Conservation (phyloP, 2,797 vertebrate genomes). For the Ctenopoma multispine region DNA sequence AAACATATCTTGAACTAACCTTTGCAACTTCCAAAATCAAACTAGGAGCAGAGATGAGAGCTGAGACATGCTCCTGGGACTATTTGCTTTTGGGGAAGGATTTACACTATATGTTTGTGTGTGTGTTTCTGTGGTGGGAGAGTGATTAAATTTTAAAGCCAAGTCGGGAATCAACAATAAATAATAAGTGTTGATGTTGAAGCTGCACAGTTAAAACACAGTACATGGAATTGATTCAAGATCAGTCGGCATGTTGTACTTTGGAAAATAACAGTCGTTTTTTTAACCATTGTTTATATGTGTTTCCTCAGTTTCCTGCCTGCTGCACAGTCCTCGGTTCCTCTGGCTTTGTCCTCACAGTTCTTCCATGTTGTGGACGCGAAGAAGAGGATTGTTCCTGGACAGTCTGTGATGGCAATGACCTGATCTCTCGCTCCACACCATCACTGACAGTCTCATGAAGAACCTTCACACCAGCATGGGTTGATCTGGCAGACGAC, state of each 20-base stretch:
- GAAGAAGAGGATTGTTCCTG: conserved; percentile 63
- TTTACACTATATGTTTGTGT: conserved; percentile 50
- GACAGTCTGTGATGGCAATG: conserved; percentile 65
- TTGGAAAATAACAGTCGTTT: conserved; percentile 59
- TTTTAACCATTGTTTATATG: conserved; percentile 50
- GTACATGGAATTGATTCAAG: conserved; percentile 62
- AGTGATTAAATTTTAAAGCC: conserved; percentile 63
- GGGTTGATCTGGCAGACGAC: conserved; percentile 21
- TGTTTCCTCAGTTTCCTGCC: conserved; percentile 36
- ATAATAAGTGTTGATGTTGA: conserved; percentile 50
- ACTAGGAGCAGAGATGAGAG: conserved; percentile 33
- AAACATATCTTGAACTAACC: conserved; percentile 77
- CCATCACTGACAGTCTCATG: background rate
- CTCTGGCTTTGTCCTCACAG: conserved; percentile 33
- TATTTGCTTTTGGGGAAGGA: conserved; percentile 61
- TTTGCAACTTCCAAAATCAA: conserved; percentile 69
- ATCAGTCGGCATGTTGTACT: conserved; percentile 57
- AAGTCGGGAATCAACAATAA: conserved; percentile 57
- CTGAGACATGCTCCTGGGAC: conserved; percentile 45
- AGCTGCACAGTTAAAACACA: conserved; percentile 53
- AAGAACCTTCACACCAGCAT: conserved; percentile 7
- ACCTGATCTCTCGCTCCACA: conserved; percentile 60
- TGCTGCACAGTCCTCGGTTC: background rate
- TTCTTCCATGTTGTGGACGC: conserved; percentile 51
- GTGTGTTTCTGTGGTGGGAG: conserved; percentile 45